Percentiles rank a stretch among this genome's conserved stretches.
phyloP scores from a whole-genome alignment of 2,888 invertebrate species.

The Halocaridina rubra region DNA sequence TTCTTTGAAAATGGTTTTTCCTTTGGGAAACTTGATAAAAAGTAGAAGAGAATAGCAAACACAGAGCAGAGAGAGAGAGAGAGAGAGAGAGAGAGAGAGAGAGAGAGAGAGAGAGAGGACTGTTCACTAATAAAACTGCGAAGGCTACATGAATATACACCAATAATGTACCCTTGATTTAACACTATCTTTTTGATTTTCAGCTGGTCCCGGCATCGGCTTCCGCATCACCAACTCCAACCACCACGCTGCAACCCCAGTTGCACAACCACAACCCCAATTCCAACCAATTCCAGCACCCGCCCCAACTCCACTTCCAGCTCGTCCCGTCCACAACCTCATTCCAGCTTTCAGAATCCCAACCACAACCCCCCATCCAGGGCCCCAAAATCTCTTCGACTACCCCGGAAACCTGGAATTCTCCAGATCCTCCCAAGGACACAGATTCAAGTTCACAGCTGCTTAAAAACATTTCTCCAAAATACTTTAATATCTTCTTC shows the following conservation, averaged over 20 bases:
- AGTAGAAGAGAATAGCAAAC: too few species aligned
- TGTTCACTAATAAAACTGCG: too few species aligned
- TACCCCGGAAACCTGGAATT: slow-evolving; percentile 61
- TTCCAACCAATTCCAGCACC: slow-evolving; percentile 12
- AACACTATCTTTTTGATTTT: too few species aligned
- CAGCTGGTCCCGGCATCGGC: slow-evolving; percentile 61
- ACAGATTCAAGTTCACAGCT: slow-evolving; percentile 59
- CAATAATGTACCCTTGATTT: too few species aligned
- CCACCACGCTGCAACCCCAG: slow-evolving; percentile 6
- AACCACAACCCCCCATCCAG: slow-evolving; percentile 23
- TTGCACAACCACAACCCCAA: slow-evolving; percentile 39
- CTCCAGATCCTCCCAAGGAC: slow-evolving; percentile 37
- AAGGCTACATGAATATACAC: too few species aligned
- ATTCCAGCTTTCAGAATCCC: background rate
- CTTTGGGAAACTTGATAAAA: too few species aligned
- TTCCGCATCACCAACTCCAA: slow-evolving; percentile 62
- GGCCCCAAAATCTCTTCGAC: slow-evolving; percentile 56
- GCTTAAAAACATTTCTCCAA: background rate
- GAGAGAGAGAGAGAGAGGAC: too few species aligned
- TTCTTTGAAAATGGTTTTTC: too few species aligned
- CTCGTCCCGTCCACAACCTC: background rate
- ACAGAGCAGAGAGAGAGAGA: too few species aligned
- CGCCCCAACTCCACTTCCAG: background rate
- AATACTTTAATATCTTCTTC: background rate
- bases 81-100: too few species aligned